A percentile compares a stretch with the other conserved stretches of the same genome.
phyloP scores from a whole-genome alignment of 2,797 vertebrate genomes.

The Bucorvus abyssinicus region DNA sequence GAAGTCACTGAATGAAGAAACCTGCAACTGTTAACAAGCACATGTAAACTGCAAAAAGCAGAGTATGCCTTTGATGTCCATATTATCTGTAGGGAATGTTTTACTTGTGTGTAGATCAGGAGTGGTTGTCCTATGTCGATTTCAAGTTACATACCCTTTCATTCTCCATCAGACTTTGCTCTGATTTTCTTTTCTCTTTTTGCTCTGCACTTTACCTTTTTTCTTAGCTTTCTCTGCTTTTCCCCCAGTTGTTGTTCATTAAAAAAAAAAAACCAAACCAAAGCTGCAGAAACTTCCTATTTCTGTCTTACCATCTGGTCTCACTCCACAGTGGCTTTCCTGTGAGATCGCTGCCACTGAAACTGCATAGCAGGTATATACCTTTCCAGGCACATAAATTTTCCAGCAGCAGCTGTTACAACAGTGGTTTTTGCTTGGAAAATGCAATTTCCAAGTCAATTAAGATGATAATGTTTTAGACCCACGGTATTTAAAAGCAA shows the following conservation, averaged over 20 bases:
- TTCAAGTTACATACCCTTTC: neutral
- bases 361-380: neutral
- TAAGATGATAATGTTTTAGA: neutral
- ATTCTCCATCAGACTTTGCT: neutral
- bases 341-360: neutral
- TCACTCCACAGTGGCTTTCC: neutral
- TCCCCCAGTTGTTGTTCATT: neutral
- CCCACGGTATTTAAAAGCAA: neutral
- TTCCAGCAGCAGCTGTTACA: slow-evolving; percentile 10
- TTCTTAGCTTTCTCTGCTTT: neutral
- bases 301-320: neutral
- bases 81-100: neutral
- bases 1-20: neutral
- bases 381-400: neutral
- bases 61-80: neutral
- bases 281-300: neutral
- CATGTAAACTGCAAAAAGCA: neutral
- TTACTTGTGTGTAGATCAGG: neutral
- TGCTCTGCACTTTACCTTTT: neutral
- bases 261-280: neutral
- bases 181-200: neutral
- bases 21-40: neutral
- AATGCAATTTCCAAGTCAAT: neutral
- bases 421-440: neutral
- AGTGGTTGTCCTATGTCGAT: neutral